Evolutionary conservation across 2,797 vertebrate genomes (phyloP).

Genomic region (Crax fasciolata): DNA sequence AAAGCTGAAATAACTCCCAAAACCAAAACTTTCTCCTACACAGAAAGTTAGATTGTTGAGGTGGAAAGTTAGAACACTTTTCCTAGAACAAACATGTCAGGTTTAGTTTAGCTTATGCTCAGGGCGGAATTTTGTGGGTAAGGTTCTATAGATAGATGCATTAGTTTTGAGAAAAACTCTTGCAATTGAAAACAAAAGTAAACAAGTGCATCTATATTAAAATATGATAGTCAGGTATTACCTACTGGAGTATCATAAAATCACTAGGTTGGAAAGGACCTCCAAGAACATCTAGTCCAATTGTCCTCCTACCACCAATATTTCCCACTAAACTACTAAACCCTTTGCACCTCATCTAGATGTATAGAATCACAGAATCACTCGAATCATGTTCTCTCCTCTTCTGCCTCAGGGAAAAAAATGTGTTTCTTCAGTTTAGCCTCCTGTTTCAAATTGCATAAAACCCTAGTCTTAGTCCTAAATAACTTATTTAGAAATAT

Average conservation of each 20-base stretch:
- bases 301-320: too few relatives aligned
- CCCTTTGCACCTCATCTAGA: too few relatives aligned
- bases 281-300: too few relatives aligned
- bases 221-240: not conserved
- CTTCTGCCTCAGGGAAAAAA: not conserved
- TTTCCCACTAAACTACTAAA: too few relatives aligned
- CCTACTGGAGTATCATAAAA: not conserved
- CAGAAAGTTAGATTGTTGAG: not conserved
- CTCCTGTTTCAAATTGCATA: not conserved
- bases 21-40: not conserved
- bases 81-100: not conserved
- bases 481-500: not conserved
- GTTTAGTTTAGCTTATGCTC: not conserved
- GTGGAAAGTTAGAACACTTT: not conserved
- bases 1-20: not conserved
- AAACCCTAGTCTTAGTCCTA: not conserved
- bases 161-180: not conserved
- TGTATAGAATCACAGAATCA: too few relatives aligned
- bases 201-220: not conserved
- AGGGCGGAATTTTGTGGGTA: not conserved
- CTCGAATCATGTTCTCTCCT: too few relatives aligned
- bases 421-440: not conserved
- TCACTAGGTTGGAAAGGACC: too few relatives aligned
- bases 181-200: not conserved
- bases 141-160: accelerated